These are phyloP conservation scores for Prunella strophiata DNA, from an alignment of 2,797 vertebrate genomes.

Conservation along the genomic window DNA sequence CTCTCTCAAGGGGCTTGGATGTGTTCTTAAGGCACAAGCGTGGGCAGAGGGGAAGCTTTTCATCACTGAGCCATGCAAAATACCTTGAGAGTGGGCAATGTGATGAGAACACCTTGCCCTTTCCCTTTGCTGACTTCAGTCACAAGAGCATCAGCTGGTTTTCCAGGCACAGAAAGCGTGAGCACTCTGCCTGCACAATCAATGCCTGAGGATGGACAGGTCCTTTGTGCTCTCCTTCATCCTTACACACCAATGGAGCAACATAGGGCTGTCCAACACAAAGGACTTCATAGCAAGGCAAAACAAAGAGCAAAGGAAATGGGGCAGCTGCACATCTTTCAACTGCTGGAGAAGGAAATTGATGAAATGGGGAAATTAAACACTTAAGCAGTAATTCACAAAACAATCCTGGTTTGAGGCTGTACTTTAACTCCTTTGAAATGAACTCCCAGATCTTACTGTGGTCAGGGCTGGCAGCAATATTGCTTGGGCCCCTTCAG, in stretches of 20 bases:
- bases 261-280: background rate
- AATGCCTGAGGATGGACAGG: background rate
- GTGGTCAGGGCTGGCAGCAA: background rate
- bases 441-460: background rate
- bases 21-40: background rate
- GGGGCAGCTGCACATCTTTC: background rate
- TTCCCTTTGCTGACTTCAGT: background rate
- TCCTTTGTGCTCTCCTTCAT: background rate
- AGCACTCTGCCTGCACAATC: background rate
- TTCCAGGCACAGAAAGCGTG: background rate
- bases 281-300: background rate
- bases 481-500: background rate
- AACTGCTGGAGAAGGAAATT: background rate
- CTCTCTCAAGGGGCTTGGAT: background rate
- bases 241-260: background rate
- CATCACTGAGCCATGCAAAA: background rate
- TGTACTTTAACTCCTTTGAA: background rate
- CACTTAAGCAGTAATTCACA: background rate
- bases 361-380: background rate
- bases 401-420: background rate
- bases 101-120: background rate
- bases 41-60: background rate
- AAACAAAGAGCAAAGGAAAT: background rate
- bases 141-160: background rate
- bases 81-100: background rate